Evolutionary conservation across 2,888 invertebrate genomes (phyloP).

Genomic region (Coremacera marginata): DNA sequence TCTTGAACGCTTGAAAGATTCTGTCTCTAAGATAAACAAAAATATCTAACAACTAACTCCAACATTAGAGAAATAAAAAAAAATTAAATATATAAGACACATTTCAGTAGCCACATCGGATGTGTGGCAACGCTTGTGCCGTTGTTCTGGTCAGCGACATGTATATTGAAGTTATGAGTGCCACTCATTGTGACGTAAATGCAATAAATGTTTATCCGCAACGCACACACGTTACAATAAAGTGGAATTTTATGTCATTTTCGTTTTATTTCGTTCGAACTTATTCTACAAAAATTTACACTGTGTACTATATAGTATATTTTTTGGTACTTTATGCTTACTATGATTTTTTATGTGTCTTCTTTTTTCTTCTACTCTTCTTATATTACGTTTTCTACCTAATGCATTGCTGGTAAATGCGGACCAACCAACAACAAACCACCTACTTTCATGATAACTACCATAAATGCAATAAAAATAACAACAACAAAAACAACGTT

Average conservation of each 20-base stretch:
- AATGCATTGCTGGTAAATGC: not conserved
- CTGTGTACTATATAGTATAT: not conserved
- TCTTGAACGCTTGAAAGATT: no score
- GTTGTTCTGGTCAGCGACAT: not conserved
- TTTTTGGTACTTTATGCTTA: no score
- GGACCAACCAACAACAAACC: not conserved
- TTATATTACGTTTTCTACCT: not conserved
- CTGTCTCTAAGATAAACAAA: no score
- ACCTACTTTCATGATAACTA: not conserved
- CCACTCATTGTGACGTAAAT: not conserved
- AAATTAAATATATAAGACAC: no score
- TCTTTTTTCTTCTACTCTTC: not conserved
- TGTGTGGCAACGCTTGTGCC: not conserved
- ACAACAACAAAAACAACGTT: not conserved
- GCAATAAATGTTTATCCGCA: conserved; percentile 20
- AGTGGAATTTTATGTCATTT: not conserved
- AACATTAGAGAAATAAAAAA: no score
- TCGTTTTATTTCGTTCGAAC: not conserved
- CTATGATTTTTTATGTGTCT: not conserved
- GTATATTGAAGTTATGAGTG: not conserved
- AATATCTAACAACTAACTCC: no score
- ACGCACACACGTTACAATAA: not conserved
- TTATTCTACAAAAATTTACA: not conserved
- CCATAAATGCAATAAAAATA: not conserved
- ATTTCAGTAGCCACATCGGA: not conserved